Evolutionary conservation across 2,797 vertebrate genomes (phyloP), one percentile per base, ranked within the genome.

Genomic region (Miichthys miiuy): DNA sequence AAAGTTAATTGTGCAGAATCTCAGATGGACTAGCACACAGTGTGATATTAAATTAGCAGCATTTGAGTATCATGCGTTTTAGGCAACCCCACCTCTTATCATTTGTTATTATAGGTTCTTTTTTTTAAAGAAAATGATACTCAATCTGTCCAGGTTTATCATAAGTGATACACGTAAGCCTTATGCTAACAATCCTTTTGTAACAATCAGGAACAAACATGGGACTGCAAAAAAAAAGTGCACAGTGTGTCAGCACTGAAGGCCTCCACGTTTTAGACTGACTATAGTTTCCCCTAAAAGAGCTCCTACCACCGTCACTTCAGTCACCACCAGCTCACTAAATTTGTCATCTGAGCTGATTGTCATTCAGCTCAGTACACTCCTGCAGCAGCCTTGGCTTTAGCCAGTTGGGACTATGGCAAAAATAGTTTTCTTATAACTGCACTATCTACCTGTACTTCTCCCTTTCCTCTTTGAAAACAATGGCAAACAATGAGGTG

Each of bases 261-360:
- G 20, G 8, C 10, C 11, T 13, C 25, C 25, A 38, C 16, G n/a
- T 79, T 41, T 68, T 50, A 74, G 57, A 76, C 12, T 30, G 57
- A 72, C n/a, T 52, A 34, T 17, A 58, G 23, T 60, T 83, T 62
- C 27, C 23, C 4, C 18, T 30, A 56, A 72, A 67, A 25, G 57
- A 76, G 16, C 42, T 56, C 56, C n/a, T 11, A 21, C 16, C 30
- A 61, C 27, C 47, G 51, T 57, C 38, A 27, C 68, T 56, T 74
- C 77, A 75, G 61, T 84, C 81, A 63, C 41, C 47, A 68, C 46
- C 47, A 67, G 46, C 30, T 80, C 30, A 61, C 3, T 50, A n/a
- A 44, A 72, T 65, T 14, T 38, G 18, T 63, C 56, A 70, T 63
- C 70, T 68, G 30, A 70, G 21, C 30, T 20, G 23, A 76, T 44